A percentile compares a stretch with the other conserved stretches of the same genome.
These are phyloP conservation scores for Netelia virgata DNA, from an alignment of 2,888 invertebrate genomes.

Conservation along the genomic window DNA sequence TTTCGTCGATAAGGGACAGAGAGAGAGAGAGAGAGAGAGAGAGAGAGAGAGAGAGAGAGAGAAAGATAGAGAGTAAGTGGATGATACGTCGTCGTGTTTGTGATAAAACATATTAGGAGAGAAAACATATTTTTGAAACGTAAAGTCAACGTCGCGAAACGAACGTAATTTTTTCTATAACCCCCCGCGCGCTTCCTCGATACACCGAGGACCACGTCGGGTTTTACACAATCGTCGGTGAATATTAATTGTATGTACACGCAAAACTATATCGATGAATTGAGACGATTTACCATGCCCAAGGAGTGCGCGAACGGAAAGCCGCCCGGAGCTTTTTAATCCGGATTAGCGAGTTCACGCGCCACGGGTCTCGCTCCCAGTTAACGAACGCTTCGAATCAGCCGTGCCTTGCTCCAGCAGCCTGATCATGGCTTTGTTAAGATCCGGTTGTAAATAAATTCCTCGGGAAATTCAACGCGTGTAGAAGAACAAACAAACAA, in stretches of 20 bases:
- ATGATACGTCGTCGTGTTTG: not conserved
- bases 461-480: conserved; percentile 18
- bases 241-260: not conserved
- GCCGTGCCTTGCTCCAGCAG: conserved; percentile 80
- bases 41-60: not conserved
- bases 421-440: conserved; percentile 66
- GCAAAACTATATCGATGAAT: not conserved
- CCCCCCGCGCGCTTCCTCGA: not conserved
- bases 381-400: conserved; percentile 72
- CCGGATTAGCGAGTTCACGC: conserved; percentile 52
- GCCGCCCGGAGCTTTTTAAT: conserved; percentile 35
- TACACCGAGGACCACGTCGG: conserved; percentile 17
- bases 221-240: conserved; percentile 45
- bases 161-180: conserved; percentile 66
- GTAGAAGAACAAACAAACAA: conserved; percentile 28
- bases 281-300: not conserved
- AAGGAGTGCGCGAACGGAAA: not conserved
- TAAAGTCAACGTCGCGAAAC: conserved; percentile 57
- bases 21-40: no score
- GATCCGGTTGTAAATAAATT: conserved; percentile 67
- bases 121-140: conserved; percentile 54
- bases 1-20: conserved; percentile 50
- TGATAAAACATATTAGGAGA: conserved; percentile 48
- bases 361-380: conserved; percentile 11
- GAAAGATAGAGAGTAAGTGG: not conserved